Evolutionary conservation across 1,140 invertebrate species (phyloP).

Genomic region (Zaprionus taronus): DNA sequence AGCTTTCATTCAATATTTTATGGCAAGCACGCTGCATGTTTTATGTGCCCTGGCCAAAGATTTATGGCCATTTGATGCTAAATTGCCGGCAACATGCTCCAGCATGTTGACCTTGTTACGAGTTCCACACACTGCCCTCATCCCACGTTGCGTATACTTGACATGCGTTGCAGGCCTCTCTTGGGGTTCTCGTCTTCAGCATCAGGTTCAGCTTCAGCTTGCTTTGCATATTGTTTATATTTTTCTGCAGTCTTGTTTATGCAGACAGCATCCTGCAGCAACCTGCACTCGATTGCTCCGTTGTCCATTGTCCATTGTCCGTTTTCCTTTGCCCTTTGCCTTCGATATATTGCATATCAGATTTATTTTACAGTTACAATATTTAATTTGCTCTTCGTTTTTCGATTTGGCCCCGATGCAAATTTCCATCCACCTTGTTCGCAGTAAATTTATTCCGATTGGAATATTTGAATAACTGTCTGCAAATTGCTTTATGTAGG

Average conservation of each 20-base stretch:
- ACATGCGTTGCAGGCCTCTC: conserved; percentile 42
- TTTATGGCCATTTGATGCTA: conserved; percentile 67
- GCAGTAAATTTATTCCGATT: conserved; percentile 47
- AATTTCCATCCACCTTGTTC: conserved; percentile 43
- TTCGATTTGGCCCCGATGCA: conserved; percentile 57
- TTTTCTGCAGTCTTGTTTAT: conserved; percentile 62
- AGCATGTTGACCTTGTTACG: conserved; percentile 66
- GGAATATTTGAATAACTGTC: conserved; percentile 34
- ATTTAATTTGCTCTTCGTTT: conserved; percentile 75
- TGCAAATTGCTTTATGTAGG: conserved; percentile 39
- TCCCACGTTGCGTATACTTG: conserved; percentile 58
- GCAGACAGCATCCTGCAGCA: conserved; percentile 33
- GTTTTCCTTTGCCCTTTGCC: conserved; percentile 52
- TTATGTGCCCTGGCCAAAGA: conserved; percentile 26
- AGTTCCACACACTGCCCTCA: conserved; percentile 9
- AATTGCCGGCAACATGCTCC: conserved; percentile 55
- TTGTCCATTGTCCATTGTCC: conserved; percentile 8
- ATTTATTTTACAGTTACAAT: conserved; percentile 75
- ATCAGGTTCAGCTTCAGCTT: conserved; percentile 17
- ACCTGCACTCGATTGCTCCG: conserved; percentile 35
- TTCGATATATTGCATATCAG: conserved; percentile 55
- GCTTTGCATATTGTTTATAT: conserved; percentile 76
- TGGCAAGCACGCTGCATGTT: conserved; percentile 25
- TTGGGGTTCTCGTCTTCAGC: conserved; percentile 29
- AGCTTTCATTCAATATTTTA: conserved; percentile 56